Conservation (phyloP, 2,888 invertebrate genomes). For the Fragum fragum region DNA sequence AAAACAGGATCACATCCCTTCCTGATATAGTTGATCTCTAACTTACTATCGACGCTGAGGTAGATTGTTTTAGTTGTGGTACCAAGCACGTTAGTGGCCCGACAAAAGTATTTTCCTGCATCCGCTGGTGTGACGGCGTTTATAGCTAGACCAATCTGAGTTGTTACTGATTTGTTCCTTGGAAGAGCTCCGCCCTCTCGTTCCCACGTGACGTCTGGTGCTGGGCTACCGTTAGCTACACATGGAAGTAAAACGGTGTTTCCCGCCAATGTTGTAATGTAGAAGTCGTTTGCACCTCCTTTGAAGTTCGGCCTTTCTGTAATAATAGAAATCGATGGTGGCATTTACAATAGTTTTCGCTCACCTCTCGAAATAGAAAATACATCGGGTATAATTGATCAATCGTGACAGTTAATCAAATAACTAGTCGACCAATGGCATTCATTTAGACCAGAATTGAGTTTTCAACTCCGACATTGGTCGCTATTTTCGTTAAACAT, state of each 20-base stretch:
- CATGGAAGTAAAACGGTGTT: constrained; percentile 60
- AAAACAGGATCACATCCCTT: too few species aligned
- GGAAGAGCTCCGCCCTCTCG: constrained; percentile 46
- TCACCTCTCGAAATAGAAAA: too few species aligned
- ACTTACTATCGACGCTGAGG: constrained; percentile 47
- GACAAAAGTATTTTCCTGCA: constrained; percentile 55
- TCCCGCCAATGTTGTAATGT: constrained; percentile 48
- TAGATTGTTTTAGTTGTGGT: constrained; percentile 51
- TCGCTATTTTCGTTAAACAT: too few species aligned
- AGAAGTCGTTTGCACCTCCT: constrained; percentile 44
- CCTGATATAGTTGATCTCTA: too few species aligned
- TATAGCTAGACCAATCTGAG: constrained; percentile 53
- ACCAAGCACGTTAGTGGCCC: constrained; percentile 57
- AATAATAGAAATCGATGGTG: too few species aligned
- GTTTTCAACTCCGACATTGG: too few species aligned
- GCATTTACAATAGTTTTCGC: too few species aligned
- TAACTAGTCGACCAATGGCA: too few species aligned
- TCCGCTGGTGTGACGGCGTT: constrained; percentile 39
- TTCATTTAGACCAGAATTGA: too few species aligned
- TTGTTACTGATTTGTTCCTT: constrained; percentile 46
- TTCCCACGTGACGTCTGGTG: constrained; percentile 51
- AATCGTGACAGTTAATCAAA: too few species aligned
- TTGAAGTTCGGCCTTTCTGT: constrained; percentile 47
- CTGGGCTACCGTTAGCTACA: constrained; percentile 44
- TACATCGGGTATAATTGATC: too few species aligned